A percentile compares a stretch with the other conserved stretches of the same genome.
phyloP scores from a whole-genome alignment of 2,113 vertebrate species.

The Bombycilla garrulus region DNA sequence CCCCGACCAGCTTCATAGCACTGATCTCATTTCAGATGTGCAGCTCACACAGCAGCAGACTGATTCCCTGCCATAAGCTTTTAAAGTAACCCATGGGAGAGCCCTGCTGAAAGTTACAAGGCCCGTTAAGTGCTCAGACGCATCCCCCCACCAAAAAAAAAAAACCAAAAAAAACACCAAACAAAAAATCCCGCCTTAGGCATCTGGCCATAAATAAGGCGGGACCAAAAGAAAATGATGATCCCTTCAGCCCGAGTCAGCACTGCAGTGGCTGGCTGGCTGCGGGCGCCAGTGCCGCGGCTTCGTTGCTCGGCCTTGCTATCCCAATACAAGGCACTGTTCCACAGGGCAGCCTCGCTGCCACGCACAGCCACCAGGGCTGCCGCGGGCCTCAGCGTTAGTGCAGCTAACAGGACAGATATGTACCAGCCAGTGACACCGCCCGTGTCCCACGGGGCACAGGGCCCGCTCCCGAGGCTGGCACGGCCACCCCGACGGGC shows the following conservation, averaged over 20 bases:
- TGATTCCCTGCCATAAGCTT: rapidly evolving
- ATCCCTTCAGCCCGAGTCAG: neutral
- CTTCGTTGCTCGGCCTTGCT: neutral
- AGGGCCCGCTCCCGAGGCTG: neutral
- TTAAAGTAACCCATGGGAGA: neutral
- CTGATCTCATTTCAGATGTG: neutral
- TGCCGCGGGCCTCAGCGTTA: too few relatives aligned
- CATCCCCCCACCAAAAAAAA: rapidly evolving
- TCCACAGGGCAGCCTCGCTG: neutral
- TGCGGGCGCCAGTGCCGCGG: rapidly evolving
- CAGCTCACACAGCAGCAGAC: neutral
- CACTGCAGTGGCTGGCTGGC: neutral
- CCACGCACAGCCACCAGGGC: rapidly evolving
- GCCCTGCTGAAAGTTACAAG: neutral
- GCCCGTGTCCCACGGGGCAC: neutral
- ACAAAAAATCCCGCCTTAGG: too few relatives aligned
- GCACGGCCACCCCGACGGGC: rapidly evolving
- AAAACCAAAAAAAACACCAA: too few relatives aligned
- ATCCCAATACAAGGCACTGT: rapidly evolving
- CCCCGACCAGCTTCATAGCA: neutral
- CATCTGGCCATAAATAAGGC: neutral
- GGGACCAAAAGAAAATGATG: neutral
- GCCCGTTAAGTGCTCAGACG: neutral
- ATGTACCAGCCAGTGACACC: neutral
- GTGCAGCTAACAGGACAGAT: rapidly evolving